Base-by-base conservation (phyloP, 2,113 vertebrate genomes). In the Ailurus styani region DNA sequence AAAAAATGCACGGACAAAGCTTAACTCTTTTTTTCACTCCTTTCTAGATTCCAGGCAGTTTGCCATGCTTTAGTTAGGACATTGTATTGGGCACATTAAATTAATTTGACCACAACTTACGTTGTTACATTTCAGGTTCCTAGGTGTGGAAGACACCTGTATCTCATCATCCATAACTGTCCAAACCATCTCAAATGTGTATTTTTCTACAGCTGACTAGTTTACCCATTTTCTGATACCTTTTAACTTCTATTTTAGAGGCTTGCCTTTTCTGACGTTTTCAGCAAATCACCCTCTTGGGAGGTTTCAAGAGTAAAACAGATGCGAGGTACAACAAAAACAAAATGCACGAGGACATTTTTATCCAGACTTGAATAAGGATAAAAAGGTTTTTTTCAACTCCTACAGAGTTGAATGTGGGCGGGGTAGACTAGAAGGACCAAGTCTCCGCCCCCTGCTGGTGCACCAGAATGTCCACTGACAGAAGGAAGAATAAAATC, bases 81-180 rank as follows among this genome's bases (percentile, higher is more conserved):
- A 4, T 17, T 40, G 21, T 25, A 3, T 23, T 2, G 12, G 23
- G 27, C n/a, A 54, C 10, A 1, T 31, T 15, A 8, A 27, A 17
- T 87, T 52, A 62, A 21, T 72, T 45, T 52, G 40, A 31, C 47
- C 57, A 77, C 68, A 29, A 55, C n/a, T 70, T 73, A 23, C 42
- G 29, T 50, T 45, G 7, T 45, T 47, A 42, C 11, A 54, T 83
- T 75, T 75, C 42, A 42, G 7, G 2, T 52, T 81, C 6, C 11
- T 23, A 27, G 4, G 18, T 31, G 17, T 42, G 12, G 20, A 42
- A 86, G 72, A 85, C 34, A 6, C 45, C 31, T 70, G 50, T 25
- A 57, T 37, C 7, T 66, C 1, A 1, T 55, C 45, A 68, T 47
- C 75, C 50, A 60, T 47, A 25, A 40, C 12, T 27, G 37, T 52